Conservation (phyloP, 1,140 invertebrate genomes). For the Heterodera carotae region DNA sequence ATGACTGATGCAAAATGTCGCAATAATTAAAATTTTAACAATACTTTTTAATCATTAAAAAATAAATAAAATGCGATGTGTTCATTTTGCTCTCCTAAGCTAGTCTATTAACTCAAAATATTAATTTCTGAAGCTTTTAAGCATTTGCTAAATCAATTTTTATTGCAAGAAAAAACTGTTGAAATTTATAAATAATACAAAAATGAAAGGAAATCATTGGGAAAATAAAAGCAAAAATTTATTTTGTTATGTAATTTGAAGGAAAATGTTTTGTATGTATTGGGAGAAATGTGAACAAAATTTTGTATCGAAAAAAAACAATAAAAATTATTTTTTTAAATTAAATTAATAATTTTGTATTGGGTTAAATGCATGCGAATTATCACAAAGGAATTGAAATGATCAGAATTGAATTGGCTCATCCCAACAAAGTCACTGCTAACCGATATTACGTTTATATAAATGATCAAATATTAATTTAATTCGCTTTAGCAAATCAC, state of each 20-base stretch:
- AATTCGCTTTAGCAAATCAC: too few species aligned
- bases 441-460: too few species aligned
- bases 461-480: too few species aligned
- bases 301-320: slow-evolving; percentile 1
- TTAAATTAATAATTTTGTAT: slow-evolving; percentile 15
- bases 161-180: not conserved
- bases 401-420: slow-evolving; percentile 6
- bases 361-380: not conserved
- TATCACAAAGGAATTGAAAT: not conserved
- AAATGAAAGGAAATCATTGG: not conserved
- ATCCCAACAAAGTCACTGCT: not conserved
- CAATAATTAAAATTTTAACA: not conserved
- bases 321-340: slow-evolving; percentile 4
- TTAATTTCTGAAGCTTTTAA: too few species aligned
- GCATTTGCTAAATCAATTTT: not conserved
- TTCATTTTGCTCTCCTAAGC: too few species aligned
- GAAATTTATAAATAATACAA: not conserved
- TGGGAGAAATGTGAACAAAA: not conserved
- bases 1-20: not conserved
- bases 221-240: not conserved
- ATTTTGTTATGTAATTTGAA: not conserved
- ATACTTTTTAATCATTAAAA: slow-evolving; percentile 11
- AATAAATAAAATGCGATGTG: not conserved
- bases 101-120: too few species aligned
- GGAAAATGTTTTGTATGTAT: not conserved